Base-by-base conservation (phyloP, 2,888 invertebrate genomes). In the Coenonympha arcania region DNA sequence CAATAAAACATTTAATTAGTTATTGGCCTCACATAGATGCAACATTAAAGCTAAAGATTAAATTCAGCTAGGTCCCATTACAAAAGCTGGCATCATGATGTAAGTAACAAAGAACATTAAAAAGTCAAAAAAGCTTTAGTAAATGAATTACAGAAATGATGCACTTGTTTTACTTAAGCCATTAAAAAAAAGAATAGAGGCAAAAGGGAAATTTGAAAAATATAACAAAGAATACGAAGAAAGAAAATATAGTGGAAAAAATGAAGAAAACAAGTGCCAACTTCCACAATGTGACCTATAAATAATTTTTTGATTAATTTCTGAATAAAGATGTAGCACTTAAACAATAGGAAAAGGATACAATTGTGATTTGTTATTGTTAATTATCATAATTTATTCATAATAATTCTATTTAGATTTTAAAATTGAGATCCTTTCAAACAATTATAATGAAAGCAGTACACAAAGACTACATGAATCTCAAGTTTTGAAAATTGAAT, bases 391-490 rank as follows among this genome's bases (percentile, higher is more conserved):
- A 30, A 19, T 26, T 15, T 13, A 43, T n/a, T n/a, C n/a, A n/a
- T n/a, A n/a, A n/a, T n/a, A 43, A 22, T 9, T 6, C 11, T 31
- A 8, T 5, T 19, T 20, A 30, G 11, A 28, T 41, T 41, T 11
- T 37, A 28, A 19, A 52, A 37, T 37, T 52, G 51, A 56, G 47
- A 54, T 54, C 46, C 49, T 45, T 44, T 22, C 26, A 33, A 13
- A 52, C 15, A 36, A 28, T 30, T 28, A 48, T 36, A 49, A 31
- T 22, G 24, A 8, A 30, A 24, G 9, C 24, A n/a, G n/a, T 41
- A 42, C 42, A 19, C 16, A 31, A 5, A 37, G 20, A 30, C 30
- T 31, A 31, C 26, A 20, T 41, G 53, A 50, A 50, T 46, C 50
- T 53, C 49, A 37, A 20, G 15, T 31, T 13, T 20, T 8, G 13